Conservation (phyloP, 2,888 invertebrate genomes). For the Epirrita christyi region DNA sequence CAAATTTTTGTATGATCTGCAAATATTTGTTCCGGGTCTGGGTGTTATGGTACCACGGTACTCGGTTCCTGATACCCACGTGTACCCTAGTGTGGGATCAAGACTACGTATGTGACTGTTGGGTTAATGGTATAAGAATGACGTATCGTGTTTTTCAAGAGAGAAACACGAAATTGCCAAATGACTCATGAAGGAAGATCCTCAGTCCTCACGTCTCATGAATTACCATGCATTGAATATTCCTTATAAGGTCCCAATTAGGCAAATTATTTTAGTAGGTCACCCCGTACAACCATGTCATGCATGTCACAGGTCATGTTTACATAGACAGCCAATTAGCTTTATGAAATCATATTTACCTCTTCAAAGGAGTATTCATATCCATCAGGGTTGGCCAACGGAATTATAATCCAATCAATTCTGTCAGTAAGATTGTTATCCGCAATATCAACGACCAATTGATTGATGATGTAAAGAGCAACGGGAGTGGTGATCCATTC, state of each 20-base stretch:
- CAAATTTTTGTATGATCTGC: no score
- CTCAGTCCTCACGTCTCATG: conserved; percentile 23
- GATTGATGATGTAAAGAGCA: conserved; percentile 87
- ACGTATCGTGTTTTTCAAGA: not conserved
- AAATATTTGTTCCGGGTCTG: no score
- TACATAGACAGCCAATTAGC: conserved; percentile 4
- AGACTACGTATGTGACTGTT: no score
- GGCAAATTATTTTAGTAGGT: conserved; percentile 15
- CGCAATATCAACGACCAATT: conserved; percentile 84
- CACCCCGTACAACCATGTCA: not conserved
- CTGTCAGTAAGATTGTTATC: conserved; percentile 78
- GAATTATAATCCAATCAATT: conserved; percentile 88
- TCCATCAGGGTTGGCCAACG: conserved; percentile 90
- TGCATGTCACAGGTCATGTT: conserved; percentile 14
- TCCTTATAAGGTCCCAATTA: conserved; percentile 28
- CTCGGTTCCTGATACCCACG: no score
- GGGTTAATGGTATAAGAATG: no score
- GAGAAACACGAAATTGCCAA: not conserved
- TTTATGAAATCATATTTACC: conserved; percentile 52
- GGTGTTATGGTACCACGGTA: no score
- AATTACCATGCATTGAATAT: conserved; percentile 20
- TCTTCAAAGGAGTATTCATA: conserved; percentile 86
- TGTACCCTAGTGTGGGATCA: no score
- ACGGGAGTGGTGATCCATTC: conserved; percentile 90
- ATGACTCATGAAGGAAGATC: not conserved